Conservation (phyloP, 2,113 vertebrate genomes). For the Gobiocypris rarus region DNA sequence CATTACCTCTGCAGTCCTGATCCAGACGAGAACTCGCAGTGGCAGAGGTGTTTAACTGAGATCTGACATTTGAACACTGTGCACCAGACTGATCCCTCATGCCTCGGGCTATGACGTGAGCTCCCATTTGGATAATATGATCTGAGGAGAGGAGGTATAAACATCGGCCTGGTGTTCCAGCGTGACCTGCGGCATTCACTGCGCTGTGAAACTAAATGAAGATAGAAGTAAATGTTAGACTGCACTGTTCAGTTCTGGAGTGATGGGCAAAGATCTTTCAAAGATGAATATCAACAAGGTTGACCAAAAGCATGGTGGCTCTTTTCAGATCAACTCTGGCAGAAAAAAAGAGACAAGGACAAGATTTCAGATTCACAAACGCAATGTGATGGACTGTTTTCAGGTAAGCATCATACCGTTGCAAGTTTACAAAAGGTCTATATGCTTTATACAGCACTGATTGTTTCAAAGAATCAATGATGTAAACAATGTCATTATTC, state of each 20-base stretch:
- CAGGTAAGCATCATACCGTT: background rate
- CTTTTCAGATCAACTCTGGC: background rate
- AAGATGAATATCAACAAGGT: background rate
- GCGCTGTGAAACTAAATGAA: slow-evolving; percentile 17
- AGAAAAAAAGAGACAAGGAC: too few species aligned
- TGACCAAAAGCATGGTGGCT: background rate
- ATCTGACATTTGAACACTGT: slow-evolving; percentile 35
- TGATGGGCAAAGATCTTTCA: background rate
- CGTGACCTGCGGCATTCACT: background rate
- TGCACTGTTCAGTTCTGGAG: background rate
- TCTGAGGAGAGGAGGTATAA: background rate
- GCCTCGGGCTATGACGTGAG: background rate
- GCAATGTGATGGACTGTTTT: background rate
- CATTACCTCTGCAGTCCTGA: background rate
- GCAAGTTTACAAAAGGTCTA: background rate
- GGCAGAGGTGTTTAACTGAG: slow-evolving; percentile 18
- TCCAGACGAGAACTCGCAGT: slow-evolving; percentile 13
- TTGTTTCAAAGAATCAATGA: too few species aligned
- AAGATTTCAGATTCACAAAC: background rate
- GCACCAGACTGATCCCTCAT: slow-evolving; percentile 5
- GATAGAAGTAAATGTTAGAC: slow-evolving; percentile 3
- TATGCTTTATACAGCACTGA: too few species aligned
- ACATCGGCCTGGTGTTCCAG: background rate
- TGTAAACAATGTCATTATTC: too few species aligned
- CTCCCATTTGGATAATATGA: background rate